Conservation (phyloP, 1,140 invertebrate species). For the Acromyrmex echinatior region DNA sequence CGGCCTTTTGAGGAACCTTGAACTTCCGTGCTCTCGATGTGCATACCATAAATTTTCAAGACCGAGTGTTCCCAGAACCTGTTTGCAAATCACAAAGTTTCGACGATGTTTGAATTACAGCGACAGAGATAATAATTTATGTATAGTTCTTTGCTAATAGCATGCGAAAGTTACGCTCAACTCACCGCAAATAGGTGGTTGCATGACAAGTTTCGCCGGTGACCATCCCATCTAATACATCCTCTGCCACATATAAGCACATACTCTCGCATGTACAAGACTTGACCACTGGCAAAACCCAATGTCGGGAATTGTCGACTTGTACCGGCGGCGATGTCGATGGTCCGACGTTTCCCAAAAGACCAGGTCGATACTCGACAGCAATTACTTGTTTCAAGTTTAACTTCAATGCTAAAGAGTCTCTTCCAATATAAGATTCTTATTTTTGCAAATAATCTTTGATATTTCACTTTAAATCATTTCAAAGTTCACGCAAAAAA, state of each 20-base stretch:
- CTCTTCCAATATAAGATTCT: background rate
- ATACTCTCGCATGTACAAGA: constrained; percentile 5
- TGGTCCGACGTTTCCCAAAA: background rate
- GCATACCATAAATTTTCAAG: constrained; percentile 16
- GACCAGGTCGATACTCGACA: background rate
- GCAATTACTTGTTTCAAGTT: background rate
- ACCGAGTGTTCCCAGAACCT: background rate
- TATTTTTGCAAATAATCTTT: background rate
- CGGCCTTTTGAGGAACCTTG: background rate
- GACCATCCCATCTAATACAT: background rate
- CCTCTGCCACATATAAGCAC: background rate
- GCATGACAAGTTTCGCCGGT: constrained; percentile 14
- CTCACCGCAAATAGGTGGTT: constrained; percentile 38
- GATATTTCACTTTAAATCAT: background rate
- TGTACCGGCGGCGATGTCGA: background rate
- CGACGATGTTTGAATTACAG: constrained; percentile 16
- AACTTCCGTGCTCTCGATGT: background rate
- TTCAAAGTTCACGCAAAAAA: background rate
- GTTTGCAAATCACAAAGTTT: constrained; percentile 28
- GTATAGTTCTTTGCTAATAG: constrained; percentile 41
- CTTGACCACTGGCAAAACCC: constrained; percentile 10
- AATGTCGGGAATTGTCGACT: background rate
- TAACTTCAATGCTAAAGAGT: background rate
- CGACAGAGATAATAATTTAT: constrained; percentile 36
- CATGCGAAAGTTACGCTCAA: constrained; percentile 33